A percentile compares a stretch with the other conserved stretches of the same genome.
These are phyloP conservation scores for Eubasilissa splendida DNA, from an alignment of 2,888 invertebrate species.

Conservation along the genomic window DNA sequence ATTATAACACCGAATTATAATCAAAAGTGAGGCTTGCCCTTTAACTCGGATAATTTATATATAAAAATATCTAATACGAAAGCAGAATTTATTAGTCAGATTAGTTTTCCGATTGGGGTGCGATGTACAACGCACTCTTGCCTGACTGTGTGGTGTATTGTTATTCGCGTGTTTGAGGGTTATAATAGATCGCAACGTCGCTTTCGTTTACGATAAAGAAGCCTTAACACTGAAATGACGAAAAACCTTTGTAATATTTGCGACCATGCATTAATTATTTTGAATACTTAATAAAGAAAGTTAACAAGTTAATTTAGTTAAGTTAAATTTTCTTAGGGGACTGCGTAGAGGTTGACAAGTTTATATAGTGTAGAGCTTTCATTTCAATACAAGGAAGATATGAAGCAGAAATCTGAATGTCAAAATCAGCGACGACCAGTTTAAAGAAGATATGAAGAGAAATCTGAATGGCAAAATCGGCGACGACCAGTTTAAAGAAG, in stretches of 20 bases:
- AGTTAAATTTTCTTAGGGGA: too few species aligned
- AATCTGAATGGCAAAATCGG: too few species aligned
- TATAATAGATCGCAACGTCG: constrained; percentile 6
- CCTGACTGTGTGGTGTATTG: not conserved
- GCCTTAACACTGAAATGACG: constrained; percentile 9
- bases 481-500: too few species aligned
- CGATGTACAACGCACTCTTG: not conserved
- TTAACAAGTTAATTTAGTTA: too few species aligned
- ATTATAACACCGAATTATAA: not conserved
- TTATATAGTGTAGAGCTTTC: too few species aligned
- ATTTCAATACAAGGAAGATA: too few species aligned
- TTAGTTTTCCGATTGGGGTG: constrained; percentile 4
- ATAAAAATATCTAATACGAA: constrained; percentile 19
- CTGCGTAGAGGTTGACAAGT: too few species aligned
- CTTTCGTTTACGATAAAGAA: constrained; percentile 16
- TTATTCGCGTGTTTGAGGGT: constrained; percentile 17
- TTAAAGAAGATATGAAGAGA: too few species aligned
- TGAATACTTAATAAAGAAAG: too few species aligned
- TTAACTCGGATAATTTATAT: constrained; percentile 13
- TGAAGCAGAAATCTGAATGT: too few species aligned
- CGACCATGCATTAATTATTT: too few species aligned
- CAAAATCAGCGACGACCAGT: too few species aligned
- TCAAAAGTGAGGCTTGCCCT: not conserved
- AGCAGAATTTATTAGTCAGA: constrained; percentile 10
- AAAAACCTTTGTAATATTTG: not conserved